Base-by-base conservation (phyloP, 2,113 vertebrate species). In the Peromyscus leucopus region DNA sequence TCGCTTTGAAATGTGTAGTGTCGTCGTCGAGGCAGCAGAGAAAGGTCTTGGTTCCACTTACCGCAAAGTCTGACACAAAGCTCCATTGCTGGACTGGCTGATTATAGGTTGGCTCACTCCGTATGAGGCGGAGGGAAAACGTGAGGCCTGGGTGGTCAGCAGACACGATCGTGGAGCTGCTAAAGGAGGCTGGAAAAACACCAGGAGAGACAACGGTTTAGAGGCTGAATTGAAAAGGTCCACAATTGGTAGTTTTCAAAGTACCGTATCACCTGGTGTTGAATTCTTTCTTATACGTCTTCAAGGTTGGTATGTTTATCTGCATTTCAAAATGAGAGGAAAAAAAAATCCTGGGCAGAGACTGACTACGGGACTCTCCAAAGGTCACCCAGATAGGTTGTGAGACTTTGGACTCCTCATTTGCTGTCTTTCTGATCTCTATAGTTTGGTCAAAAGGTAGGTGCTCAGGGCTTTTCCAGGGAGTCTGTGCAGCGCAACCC, bases 81-180 rank as follows among this genome's bases (percentile, higher is more conserved):
- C 98, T 99, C 99, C 99, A 99, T 39, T 99, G 99, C 97, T 99
- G 99, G 2, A 99, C 97, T 0, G 99, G 99, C 95, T 99, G 99
- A 96, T 98, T 99, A 96, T 99, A 99, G 0, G 99, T 99, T 0
- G 99, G 99, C 36, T 99, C 99, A 0, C 98, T 99, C 83, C 99
- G 98, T 92, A 99, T 91, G 72, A 99, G 98, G 89, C 98, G 99
- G 78, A 99, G 99, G 97, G 99, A 99, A 63, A 99, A 99, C 0
- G 99, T 99, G 90, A 99, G 97, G 87, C 99, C 99, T 0, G 99
- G 99, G 92, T 99, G 99, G 91, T 99, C 99, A 71, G 98, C 98
- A 78, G 99, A 99, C 98, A 99, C 98, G 92, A 99, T 98, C 99
- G 99, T 95, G 69, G 99, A 99, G 33, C 95, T 98, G 33, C 98